These are phyloP conservation scores for Bombus affinis DNA, from an alignment of 1,140 invertebrate genomes.

Conservation along the genomic window DNA sequence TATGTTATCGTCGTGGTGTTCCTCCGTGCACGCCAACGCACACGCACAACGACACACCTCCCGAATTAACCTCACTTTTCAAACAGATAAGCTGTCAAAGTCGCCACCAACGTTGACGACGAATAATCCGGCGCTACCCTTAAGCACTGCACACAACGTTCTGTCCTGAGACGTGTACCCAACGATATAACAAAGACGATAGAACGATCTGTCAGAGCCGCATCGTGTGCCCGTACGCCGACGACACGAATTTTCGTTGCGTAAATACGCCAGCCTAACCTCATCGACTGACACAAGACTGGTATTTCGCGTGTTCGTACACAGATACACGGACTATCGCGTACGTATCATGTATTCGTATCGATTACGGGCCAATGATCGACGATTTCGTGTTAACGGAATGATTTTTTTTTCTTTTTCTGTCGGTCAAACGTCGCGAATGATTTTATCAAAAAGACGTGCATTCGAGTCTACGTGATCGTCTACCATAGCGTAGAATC, in stretches of 20 bases:
- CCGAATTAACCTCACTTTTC: conserved; percentile 39
- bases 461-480: conserved; percentile 5
- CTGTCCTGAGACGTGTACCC: neutral
- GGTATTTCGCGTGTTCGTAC: neutral
- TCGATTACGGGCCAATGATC: neutral
- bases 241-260: conserved; percentile 30
- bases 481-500: conserved; percentile 11
- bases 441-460: conserved; percentile 5
- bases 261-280: conserved; percentile 46
- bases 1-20: conserved; percentile 37
- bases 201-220: conserved; percentile 36
- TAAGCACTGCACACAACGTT: conserved; percentile 28
- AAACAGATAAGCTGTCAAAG: conserved; percentile 34
- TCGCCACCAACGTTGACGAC: conserved; percentile 2
- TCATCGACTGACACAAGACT: conserved; percentile 34
- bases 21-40: conserved; percentile 46
- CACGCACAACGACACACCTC: conserved; percentile 26
- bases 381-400: neutral
- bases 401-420: neutral
- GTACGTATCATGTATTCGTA: neutral
- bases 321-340: neutral
- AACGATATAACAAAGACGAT: neutral
- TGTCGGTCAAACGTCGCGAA: neutral
- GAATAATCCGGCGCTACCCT: conserved; percentile 7
- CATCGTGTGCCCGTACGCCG: conserved; percentile 30